These are phyloP conservation scores for Vireo griseus DNA, from an alignment of 2,797 vertebrate species.

Conservation along the genomic window DNA sequence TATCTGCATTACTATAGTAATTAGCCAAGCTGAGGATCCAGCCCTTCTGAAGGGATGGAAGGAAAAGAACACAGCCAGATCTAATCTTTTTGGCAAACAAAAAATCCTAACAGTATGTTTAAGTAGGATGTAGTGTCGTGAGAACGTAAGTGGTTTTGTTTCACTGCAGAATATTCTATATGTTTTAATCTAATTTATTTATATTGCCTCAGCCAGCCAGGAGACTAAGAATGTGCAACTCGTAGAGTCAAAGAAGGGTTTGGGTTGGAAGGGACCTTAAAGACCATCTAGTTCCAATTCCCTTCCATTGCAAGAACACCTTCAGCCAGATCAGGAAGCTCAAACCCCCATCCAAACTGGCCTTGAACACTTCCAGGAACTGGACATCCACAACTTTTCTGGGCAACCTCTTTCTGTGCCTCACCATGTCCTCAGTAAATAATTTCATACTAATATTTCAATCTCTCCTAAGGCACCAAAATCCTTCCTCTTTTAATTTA, in stretches of 20 bases:
- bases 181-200: neutral
- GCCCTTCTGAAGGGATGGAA: neutral
- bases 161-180: neutral
- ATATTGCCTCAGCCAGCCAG: neutral
- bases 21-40: neutral
- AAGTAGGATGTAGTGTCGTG: neutral
- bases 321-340: neutral
- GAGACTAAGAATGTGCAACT: neutral
- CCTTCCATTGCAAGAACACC: neutral
- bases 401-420: neutral
- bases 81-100: neutral
- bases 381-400: neutral
- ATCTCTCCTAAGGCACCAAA: neutral
- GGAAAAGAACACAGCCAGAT: neutral
- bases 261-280: neutral
- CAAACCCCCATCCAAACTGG: neutral
- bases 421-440: neutral
- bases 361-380: neutral
- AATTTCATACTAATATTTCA: neutral
- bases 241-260: neutral
- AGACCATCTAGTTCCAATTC: neutral
- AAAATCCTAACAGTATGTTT: neutral
- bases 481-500: neutral
- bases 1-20: accelerated
- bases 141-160: neutral